Conservation (phyloP, 2,888 invertebrate species). For the Leptinotarsa peninsularis region DNA sequence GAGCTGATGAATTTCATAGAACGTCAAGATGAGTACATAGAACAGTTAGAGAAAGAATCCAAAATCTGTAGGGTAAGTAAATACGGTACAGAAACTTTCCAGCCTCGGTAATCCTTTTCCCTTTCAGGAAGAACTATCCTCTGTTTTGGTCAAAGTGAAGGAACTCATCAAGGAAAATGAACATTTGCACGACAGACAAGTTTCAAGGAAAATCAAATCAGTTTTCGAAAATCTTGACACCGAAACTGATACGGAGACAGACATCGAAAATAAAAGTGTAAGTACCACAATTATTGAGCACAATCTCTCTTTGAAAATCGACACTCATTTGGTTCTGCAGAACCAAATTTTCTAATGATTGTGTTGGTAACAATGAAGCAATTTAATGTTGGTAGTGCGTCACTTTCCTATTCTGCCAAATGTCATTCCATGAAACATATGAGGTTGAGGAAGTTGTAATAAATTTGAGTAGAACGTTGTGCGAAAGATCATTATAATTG, state of each 20-base stretch:
- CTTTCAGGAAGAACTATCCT: slow-evolving; percentile 78
- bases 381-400: too few species aligned
- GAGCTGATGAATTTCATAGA: slow-evolving; percentile 85
- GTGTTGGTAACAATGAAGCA: too few species aligned
- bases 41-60: slow-evolving; percentile 86
- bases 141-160: slow-evolving; percentile 83
- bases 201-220: slow-evolving; percentile 74
- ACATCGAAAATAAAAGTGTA: slow-evolving; percentile 54
- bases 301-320: too few species aligned
- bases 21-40: slow-evolving; percentile 88
- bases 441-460: too few species aligned
- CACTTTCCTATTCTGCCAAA: too few species aligned
- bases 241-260: slow-evolving; percentile 65
- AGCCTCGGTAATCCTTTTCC: background rate
- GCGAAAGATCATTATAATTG: too few species aligned
- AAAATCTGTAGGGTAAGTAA: slow-evolving; percentile 79
- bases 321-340: too few species aligned
- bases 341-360: too few species aligned
- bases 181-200: slow-evolving; percentile 81
- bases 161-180: slow-evolving; percentile 89
- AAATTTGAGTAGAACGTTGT: too few species aligned
- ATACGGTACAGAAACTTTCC: background rate
- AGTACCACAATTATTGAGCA: slow-evolving; percentile 11
- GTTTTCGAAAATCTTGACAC: slow-evolving; percentile 74
- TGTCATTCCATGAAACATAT: too few species aligned